Conservation (phyloP, 2,113 vertebrate genomes). For the Hippopotamus amphibius region DNA sequence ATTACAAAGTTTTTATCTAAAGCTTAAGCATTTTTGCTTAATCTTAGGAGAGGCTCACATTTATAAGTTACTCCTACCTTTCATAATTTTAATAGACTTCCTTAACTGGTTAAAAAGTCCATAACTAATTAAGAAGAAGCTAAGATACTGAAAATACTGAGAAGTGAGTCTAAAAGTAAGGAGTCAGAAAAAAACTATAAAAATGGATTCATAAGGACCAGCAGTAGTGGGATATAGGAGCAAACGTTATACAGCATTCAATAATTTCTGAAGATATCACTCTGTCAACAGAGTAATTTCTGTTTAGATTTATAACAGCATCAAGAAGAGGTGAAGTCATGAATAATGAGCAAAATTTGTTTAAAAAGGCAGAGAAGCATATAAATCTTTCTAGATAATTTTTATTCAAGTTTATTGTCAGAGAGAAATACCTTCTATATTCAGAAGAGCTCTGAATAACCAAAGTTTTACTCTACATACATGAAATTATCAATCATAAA, state of each 20-base stretch:
- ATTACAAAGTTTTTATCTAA: not conserved
- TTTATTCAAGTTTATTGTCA: not conserved
- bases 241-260: not conserved
- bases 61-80: not conserved
- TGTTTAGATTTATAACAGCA: not conserved
- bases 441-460: not conserved
- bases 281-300: not conserved
- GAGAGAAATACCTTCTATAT: not conserved
- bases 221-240: not conserved
- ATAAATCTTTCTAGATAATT: slow-evolving; percentile 1
- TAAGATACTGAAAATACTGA: not conserved
- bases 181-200: not conserved
- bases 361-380: not conserved
- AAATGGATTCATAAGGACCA: not conserved
- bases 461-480: not conserved
- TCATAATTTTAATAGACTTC: not conserved
- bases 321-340: not conserved
- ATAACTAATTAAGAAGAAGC: not conserved
- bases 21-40: not conserved
- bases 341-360: not conserved
- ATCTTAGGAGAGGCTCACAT: not conserved
- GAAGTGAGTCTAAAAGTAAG: not conserved
- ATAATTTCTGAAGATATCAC: not conserved
- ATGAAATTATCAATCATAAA: not conserved
- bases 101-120: not conserved